Evolutionary conservation across 2,797 vertebrate species (phyloP), one percentile per base, ranked within the genome.

Genomic region (Micrastur ruficollis): DNA sequence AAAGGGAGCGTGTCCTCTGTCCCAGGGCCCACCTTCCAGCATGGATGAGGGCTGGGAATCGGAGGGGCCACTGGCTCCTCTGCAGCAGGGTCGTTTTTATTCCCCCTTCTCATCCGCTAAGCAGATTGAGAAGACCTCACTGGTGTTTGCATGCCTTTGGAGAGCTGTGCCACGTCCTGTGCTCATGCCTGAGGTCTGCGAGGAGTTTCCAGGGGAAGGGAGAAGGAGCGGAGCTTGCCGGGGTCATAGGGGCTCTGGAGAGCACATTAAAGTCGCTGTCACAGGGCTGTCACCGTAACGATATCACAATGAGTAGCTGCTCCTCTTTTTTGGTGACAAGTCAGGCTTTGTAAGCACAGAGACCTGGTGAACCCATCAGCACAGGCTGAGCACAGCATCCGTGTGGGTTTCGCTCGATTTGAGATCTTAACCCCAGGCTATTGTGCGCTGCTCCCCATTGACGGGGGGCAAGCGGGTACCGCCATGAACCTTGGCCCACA

Each of bases 251-350:
- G 25, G 31, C 40, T 56, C 36, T 49, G 44, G 73, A 38, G 44
- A 42, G 19, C 1, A 0, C 15, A 12, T 34, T 31, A 1, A 55
- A 70, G n/a, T 27, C 81, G 14, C 19, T 0, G 0, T 46, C 8
- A 1, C 2, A 5, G 26, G 34, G 16, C 42, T 52, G 76, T 49
- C 31, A n/a, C 31, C 52, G 17, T 8, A 8, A 14, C 1, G 20
- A 32, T 19, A 22, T 8, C 4, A 4, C 17, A 8, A 2, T 5
- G 12, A 12, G 44, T 19, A 9, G 34, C 38, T 27, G 2, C 32
- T 73, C 6, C 44, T 71, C 15, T 50, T 18, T 17, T 55, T 36
- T 0, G 0, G 32, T 22, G 53, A 12, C 42, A 14, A 32, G n/a
- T 10, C 12, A 16, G 47, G 59, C 26, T 85, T 32, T 50, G 40